Conservation (phyloP, 1,140 invertebrate genomes). For the Diuraphis noxia region DNA sequence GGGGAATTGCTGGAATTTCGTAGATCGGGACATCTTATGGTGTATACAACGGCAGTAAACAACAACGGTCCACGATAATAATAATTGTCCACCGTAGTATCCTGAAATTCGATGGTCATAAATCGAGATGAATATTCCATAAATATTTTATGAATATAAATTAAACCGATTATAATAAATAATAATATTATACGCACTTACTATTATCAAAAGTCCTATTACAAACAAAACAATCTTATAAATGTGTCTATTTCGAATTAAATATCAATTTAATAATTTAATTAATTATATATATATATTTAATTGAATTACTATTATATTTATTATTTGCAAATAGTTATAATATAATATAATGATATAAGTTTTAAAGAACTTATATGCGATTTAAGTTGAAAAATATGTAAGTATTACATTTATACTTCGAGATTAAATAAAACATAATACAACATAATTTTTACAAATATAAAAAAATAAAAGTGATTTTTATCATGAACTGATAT, state of each 20-base stretch:
- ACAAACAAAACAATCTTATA: background rate
- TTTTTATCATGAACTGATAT: background rate
- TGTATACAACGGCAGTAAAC: background rate
- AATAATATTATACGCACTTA: too few relatives aligned
- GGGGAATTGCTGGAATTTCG: background rate
- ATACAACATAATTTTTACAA: background rate
- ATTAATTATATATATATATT: too few relatives aligned
- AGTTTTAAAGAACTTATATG: too few relatives aligned
- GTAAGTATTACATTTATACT: background rate
- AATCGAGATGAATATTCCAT: background rate
- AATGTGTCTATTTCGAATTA: background rate
- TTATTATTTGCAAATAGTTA: background rate
- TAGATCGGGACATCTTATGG: background rate
- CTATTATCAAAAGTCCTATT: background rate
- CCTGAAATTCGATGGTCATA: background rate
- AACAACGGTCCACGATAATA: background rate
- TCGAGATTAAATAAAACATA: background rate
- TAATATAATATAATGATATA: background rate
- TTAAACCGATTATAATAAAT: background rate
- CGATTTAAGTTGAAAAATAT: background rate
- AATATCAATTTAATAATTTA: background rate
- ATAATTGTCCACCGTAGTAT: background rate
- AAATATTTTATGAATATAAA: conserved; percentile 12
- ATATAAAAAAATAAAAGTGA: background rate
- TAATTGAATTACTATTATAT: too few relatives aligned